phyloP scores from a whole-genome alignment of 2,888 invertebrate genomes.

The Herminia tarsipennalis region DNA sequence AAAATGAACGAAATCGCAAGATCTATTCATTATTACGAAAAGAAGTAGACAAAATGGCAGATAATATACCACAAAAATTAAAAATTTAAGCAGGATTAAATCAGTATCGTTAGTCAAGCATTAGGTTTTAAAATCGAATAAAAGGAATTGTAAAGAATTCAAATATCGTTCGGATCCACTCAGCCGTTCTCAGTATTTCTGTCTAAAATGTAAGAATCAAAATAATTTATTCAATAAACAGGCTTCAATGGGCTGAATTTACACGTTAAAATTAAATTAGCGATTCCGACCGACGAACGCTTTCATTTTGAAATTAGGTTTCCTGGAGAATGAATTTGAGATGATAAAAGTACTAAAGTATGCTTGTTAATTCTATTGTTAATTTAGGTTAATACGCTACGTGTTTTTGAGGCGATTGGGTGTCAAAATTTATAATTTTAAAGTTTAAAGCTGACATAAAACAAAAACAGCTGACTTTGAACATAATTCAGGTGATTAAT shows the following conservation, averaged over 20 bases:
- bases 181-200: slow-evolving; percentile 26
- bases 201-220: slow-evolving; percentile 38
- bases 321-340: slow-evolving; percentile 41
- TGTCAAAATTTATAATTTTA: too few relatives aligned
- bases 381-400: slow-evolving; percentile 25
- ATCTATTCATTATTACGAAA: too few relatives aligned
- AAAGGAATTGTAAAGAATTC: slow-evolving; percentile 22
- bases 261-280: slow-evolving; percentile 52
- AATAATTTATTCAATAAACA: slow-evolving; percentile 53
- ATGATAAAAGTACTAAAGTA: slow-evolving; percentile 38
- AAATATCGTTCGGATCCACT: slow-evolving; percentile 26
- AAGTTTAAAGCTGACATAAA: background rate
- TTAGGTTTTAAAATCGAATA: slow-evolving; percentile 16
- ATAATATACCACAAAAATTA: too few relatives aligned
- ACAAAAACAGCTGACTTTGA: too few relatives aligned
- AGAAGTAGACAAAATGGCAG: too few relatives aligned
- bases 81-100: background rate
- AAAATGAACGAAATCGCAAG: too few relatives aligned
- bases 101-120: background rate
- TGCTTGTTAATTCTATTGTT: slow-evolving; percentile 40
- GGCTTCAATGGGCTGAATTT: slow-evolving; percentile 46
- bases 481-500: too few relatives aligned
- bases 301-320: slow-evolving; percentile 45
- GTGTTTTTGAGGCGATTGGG: background rate
- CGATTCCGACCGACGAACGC: slow-evolving; percentile 40